Conservation (phyloP, 2,888 invertebrate species). For the Epirrhoe tristata region DNA sequence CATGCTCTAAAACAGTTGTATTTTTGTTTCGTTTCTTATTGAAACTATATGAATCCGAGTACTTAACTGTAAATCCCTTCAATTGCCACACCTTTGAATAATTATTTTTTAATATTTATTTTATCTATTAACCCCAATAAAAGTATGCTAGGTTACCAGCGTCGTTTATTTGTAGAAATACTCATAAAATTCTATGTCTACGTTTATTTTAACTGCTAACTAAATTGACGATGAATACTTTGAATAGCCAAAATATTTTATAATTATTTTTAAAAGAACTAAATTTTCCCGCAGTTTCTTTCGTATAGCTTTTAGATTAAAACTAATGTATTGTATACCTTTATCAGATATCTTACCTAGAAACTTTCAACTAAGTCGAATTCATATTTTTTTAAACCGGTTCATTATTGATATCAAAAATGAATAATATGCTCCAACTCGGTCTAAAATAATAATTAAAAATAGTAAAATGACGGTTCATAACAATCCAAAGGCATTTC, state of each 20-base stretch:
- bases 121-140: slow-evolving; percentile 28
- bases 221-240: slow-evolving; percentile 16
- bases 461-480: too few species aligned
- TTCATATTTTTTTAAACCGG: too few species aligned
- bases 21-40: too few species aligned
- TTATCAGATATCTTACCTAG: too few species aligned
- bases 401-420: too few species aligned
- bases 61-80: background rate
- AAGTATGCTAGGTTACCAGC: slow-evolving; percentile 33
- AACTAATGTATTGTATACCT: too few species aligned
- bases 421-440: too few species aligned
- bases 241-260: slow-evolving; percentile 8
- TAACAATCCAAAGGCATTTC: too few species aligned
- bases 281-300: background rate
- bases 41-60: too few species aligned
- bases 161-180: slow-evolving; percentile 38
- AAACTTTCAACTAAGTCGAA: too few species aligned
- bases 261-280: background rate
- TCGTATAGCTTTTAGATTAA: background rate
- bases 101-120: background rate
- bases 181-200: slow-evolving; percentile 38
- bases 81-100: background rate
- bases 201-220: slow-evolving; percentile 28
- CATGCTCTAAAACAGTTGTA: too few species aligned
- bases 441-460: too few species aligned